Base-by-base conservation (phyloP, 2,113 vertebrate species). In the Poeciliopsis occidentalis region DNA sequence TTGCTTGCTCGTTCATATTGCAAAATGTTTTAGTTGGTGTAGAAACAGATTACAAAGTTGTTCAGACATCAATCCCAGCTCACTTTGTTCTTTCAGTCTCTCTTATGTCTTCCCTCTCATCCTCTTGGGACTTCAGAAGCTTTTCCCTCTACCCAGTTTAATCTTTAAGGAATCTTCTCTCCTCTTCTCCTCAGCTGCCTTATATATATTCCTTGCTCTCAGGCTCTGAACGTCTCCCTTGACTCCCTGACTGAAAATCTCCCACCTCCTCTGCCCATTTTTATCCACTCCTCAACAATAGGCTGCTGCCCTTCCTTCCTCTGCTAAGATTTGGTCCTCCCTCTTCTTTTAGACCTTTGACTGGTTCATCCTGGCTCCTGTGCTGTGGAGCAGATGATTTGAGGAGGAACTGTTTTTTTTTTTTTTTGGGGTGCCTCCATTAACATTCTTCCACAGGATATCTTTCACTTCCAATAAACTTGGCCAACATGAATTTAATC, bases 401-500 rank as follows among this genome's bases (percentile, higher is more conserved):
- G 66, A 31, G 8, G 47, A 85, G 57, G 79, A 88, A 82, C 51
- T 71, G 83, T 51, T 32, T 54, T 41, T 51, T 30, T 54, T 41
- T 37, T 37, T 0, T 1, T 37, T 0, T 1, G 69, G 71, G 75
- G 61, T 57, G 34, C 31, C 79, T 81, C 88, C 77, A 89, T 93
- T 89, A 92, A 91, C 88, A 91, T 92, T 92, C 91, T 85, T 94
- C 73, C n/a, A 29, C 68, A 72, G 85, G 85, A 90, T 85, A 85
- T 85, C 81, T 85, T 90, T 92, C 91, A 89, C 80, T 87, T 91
- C 80, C 80, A 88, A 80, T 87, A 63, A 91, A 76, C 5, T 2
- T 78, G 72, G 29, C 32, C 51, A 60, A 37, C 44, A 66, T 85
- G 84, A 87, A 81, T 62, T 69, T 91, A 92, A 87, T 90, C 88